These are phyloP conservation scores for Muraenolepis orangiensis DNA, from an alignment of 2,797 vertebrate species.

Conservation along the genomic window DNA sequence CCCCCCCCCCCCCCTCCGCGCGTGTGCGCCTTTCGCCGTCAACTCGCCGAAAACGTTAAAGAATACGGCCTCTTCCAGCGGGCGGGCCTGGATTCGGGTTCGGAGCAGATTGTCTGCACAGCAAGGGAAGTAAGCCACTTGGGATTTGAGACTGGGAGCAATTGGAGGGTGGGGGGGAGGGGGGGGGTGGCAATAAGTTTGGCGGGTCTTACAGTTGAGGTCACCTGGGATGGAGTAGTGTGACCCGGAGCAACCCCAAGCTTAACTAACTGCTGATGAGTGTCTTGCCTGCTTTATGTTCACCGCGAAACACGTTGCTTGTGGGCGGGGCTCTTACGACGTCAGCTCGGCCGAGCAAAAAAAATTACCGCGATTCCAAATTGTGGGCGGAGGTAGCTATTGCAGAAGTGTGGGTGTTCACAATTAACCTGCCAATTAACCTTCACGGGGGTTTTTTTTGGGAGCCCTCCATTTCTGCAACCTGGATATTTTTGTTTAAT, in stretches of 20 bases:
- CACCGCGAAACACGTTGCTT: conserved; percentile 15
- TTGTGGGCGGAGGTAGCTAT: conserved; percentile 12
- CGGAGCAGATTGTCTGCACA: not conserved
- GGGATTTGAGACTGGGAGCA: not conserved
- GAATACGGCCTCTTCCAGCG: too few relatives aligned
- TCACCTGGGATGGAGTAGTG: too few relatives aligned
- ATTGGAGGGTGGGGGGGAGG: too few relatives aligned
- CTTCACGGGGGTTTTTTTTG: conserved; percentile 19
- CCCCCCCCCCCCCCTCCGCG: too few relatives aligned
- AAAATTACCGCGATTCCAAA: not conserved
- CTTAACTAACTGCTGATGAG: conserved; percentile 19
- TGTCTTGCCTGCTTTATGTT: conserved; percentile 18
- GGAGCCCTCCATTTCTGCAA: not conserved
- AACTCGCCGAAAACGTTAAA: too few relatives aligned
- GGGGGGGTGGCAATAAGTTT: not conserved
- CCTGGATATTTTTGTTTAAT: conserved; percentile 4
- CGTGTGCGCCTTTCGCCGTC: too few relatives aligned
- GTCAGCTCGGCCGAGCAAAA: not conserved
- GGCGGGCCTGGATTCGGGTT: not conserved
- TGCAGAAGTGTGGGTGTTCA: conserved; percentile 13
- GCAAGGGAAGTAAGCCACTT: not conserved
- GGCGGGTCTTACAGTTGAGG: not conserved
- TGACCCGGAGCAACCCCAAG: conserved; percentile 22
- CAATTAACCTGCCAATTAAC: conserved; percentile 10
- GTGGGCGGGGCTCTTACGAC: not conserved